These are phyloP conservation scores for Xenus cinereus DNA, from an alignment of 2,113 vertebrate genomes.

Conservation along the genomic window DNA sequence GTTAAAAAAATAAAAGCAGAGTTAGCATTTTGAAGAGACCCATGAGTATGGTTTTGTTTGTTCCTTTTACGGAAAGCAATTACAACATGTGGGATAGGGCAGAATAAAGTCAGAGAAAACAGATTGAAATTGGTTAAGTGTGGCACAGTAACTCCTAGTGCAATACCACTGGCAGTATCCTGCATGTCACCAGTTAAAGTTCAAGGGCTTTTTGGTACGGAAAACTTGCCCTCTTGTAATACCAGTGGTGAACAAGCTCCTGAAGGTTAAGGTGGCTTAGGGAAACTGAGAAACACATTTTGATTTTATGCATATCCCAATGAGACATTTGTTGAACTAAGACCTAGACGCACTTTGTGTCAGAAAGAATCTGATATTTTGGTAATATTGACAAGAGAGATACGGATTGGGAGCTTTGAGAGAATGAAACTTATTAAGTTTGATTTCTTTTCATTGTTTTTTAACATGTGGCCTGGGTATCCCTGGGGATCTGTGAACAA, in stretches of 20 bases:
- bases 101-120: background rate
- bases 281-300: background rate
- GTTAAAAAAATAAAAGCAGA: slow-evolving; percentile 27
- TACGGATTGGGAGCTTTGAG: background rate
- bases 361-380: background rate
- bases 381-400: background rate
- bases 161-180: background rate
- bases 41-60: background rate
- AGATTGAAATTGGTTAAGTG: background rate
- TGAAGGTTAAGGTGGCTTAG: background rate
- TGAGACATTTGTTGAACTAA: background rate
- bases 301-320: background rate
- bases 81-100: background rate
- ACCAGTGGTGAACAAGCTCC: background rate
- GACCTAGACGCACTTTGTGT: background rate
- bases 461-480: background rate
- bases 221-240: background rate
- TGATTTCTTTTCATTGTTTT: background rate
- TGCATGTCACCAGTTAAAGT: background rate
- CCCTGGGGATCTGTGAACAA: background rate
- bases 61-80: background rate
- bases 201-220: background rate
- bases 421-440: background rate
- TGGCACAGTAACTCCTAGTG: background rate
- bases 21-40: slow-evolving; percentile 18